Evolutionary conservation across 2,113 vertebrate species (phyloP).

Genomic region (Grammomys surdaster): DNA sequence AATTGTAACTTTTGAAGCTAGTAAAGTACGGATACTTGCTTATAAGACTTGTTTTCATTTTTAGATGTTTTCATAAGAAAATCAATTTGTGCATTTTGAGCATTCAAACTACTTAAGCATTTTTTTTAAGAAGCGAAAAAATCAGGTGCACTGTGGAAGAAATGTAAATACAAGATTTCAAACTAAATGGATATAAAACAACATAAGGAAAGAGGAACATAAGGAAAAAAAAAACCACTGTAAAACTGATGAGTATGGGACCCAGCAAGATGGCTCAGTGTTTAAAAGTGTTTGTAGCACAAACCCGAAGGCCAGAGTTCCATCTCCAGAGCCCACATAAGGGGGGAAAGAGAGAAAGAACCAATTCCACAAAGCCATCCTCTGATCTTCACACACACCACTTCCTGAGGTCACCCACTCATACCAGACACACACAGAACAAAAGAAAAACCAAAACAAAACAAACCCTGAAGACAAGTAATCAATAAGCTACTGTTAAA

Average conservation of each 20-base stretch:
- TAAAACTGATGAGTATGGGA: not conserved
- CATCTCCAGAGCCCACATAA: not conserved
- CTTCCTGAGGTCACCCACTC: not conserved
- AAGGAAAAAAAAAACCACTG: not conserved
- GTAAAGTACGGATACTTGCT: not conserved
- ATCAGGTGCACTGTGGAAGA: not conserved
- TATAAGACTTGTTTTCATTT: not conserved
- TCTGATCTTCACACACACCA: too few relatives aligned
- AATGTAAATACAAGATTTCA: constrained; percentile 7
- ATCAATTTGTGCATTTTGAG: not conserved
- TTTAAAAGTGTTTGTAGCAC: not conserved
- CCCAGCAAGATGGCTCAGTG: too few relatives aligned
- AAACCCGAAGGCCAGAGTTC: not conserved
- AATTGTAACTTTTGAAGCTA: not conserved
- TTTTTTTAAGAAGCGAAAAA: constrained; percentile 35
- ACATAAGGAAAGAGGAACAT: not conserved
- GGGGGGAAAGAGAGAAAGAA: not conserved
- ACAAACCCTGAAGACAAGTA: not conserved
- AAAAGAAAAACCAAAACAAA: not conserved
- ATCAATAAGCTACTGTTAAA: not conserved
- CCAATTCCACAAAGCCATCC: not conserved
- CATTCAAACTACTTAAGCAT: not conserved
- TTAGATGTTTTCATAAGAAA: not conserved
- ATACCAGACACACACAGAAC: not conserved
- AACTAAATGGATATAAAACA: not conserved